These are phyloP conservation scores for Aptenodytes patagonicus DNA, from an alignment of 2,113 vertebrate species.

Conservation along the genomic window DNA sequence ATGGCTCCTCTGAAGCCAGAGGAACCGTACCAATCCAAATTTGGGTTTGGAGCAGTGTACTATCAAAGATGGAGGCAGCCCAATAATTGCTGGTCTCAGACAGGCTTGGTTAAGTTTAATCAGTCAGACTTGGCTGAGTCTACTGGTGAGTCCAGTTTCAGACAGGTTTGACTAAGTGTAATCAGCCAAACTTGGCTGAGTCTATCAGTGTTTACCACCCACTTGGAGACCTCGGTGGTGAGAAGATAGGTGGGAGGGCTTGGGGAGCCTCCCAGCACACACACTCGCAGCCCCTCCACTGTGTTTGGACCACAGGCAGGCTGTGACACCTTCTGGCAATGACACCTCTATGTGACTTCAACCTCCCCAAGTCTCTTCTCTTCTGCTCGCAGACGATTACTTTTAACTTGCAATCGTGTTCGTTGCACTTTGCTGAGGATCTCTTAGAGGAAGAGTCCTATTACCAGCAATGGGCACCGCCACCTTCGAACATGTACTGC, in stretches of 20 bases:
- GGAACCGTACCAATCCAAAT: rapidly evolving
- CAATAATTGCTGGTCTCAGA: neutral
- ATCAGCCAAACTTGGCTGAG: neutral
- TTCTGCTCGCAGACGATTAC: neutral
- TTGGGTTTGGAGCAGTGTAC: rapidly evolving
- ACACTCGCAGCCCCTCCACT: neutral
- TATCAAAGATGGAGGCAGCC: neutral
- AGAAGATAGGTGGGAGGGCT: neutral
- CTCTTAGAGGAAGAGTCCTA: neutral
- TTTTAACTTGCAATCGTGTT: rapidly evolving
- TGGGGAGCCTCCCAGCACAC: neutral
- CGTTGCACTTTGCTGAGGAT: neutral
- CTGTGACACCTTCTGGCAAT: neutral
- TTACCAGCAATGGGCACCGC: neutral
- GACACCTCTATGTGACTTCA: neutral
- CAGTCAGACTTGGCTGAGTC: neutral
- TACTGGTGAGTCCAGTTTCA: neutral
- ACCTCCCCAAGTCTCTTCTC: neutral
- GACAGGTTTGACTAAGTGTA: neutral
- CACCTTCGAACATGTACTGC: neutral
- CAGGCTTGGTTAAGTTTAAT: neutral
- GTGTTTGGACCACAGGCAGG: neutral
- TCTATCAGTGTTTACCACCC: neutral
- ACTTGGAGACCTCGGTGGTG: neutral
- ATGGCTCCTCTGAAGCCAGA: neutral